These are phyloP conservation scores for Semotilus atromaculatus DNA, from an alignment of 2,797 vertebrate species.

Conservation along the genomic window DNA sequence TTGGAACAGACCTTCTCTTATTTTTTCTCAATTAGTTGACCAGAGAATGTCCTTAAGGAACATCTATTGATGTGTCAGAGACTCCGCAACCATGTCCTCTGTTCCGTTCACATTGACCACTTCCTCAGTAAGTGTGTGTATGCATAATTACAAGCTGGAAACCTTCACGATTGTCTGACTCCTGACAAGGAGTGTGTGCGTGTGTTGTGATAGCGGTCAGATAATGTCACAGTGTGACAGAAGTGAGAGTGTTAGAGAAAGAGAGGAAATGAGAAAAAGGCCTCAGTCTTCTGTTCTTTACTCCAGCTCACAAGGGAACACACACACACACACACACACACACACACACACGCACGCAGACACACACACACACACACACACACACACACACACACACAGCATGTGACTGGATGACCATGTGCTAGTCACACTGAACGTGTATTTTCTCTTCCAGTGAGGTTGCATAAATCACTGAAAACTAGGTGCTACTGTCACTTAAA, in stretches of 20 bases:
- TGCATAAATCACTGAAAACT: not conserved
- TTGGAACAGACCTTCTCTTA: not conserved
- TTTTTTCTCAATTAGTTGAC: slow-evolving; percentile 11
- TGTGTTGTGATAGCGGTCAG: slow-evolving; percentile 6
- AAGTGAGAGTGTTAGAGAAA: slow-evolving; percentile 64
- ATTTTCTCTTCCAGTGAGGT: not conserved
- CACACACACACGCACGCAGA: slow-evolving; percentile 56
- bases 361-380: slow-evolving; percentile 51
- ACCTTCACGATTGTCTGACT: not conserved
- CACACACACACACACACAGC: slow-evolving; percentile 56
- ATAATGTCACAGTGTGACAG: slow-evolving; percentile 24
- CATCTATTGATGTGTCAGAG: slow-evolving; percentile 1
- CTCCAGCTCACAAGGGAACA: slow-evolving; percentile 40
- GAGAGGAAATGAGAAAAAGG: slow-evolving; percentile 79
- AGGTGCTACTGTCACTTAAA: not conserved
- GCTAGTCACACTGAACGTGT: slow-evolving; percentile 62
- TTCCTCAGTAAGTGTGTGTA: slow-evolving; percentile 7
- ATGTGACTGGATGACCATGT: slow-evolving; percentile 73
- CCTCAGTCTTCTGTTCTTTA: slow-evolving; percentile 55
- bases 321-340: slow-evolving; percentile 60
- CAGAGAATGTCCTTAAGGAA: slow-evolving; percentile 8
- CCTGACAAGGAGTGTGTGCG: not conserved
- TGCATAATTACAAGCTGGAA: slow-evolving; percentile 22
- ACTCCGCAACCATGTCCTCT: not conserved
- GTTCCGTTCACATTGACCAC: slow-evolving; percentile 12